Evolutionary conservation across 2,113 vertebrate species (phyloP).

Genomic region (Xiphias gladius): DNA sequence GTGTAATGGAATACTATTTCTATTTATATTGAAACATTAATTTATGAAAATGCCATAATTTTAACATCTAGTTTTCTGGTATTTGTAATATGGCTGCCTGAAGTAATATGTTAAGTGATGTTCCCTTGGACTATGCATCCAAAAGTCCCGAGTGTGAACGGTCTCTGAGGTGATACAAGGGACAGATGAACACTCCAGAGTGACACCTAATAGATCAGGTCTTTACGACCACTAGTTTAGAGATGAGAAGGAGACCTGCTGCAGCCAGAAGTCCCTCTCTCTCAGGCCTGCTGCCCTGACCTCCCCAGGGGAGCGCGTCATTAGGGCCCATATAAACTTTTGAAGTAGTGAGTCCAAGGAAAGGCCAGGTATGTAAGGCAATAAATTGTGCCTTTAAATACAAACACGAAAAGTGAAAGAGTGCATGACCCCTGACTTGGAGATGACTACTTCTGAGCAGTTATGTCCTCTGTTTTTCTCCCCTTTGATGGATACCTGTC

Average conservation of each 20-base stretch:
- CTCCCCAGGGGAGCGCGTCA: conserved; percentile 63
- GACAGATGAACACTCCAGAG: conserved; percentile 57
- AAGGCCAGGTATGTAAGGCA: conserved; percentile 75
- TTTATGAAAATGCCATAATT: background rate
- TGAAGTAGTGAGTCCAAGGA: conserved; percentile 75
- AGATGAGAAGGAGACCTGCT: conserved; percentile 73
- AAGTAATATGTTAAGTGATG: background rate
- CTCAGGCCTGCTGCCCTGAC: conserved; percentile 65
- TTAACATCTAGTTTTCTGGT: background rate
- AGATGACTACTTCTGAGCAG: conserved; percentile 66
- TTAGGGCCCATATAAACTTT: conserved; percentile 80
- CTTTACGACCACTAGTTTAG: conserved; percentile 73
- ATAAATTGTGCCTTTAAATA: conserved; percentile 78
- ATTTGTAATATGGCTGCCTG: background rate
- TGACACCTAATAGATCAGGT: conserved; percentile 75
- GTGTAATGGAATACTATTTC: background rate
- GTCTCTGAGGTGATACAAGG: conserved; percentile 56
- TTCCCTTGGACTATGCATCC: background rate
- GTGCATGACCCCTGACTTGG: conserved; percentile 64
- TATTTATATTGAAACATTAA: background rate
- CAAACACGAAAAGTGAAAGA: conserved; percentile 78
- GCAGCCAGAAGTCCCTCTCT: conserved; percentile 63
- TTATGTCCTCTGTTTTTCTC: conserved; percentile 73
- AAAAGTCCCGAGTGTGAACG: conserved; percentile 30
- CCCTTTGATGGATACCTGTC: conserved; percentile 62